A percentile compares a stretch with the other conserved stretches of the same genome.
Conservation (phyloP, 1,140 invertebrate species). For the Schlechtendalia chinensis region DNA sequence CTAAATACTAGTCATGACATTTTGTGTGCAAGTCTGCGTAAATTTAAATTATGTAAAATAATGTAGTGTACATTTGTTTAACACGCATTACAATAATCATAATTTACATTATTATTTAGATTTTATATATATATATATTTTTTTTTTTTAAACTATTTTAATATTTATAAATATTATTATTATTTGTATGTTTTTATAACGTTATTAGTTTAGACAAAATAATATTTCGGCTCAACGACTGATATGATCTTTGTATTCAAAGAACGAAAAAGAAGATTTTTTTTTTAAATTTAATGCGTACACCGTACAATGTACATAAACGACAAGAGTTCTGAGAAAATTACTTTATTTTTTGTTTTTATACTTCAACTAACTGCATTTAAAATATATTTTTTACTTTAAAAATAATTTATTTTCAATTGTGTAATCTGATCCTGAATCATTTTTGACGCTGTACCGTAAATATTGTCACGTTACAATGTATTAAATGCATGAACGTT, state of each 20-base stretch:
- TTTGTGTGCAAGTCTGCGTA: conserved; percentile 23
- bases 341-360: conserved; percentile 18
- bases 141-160: conserved; percentile 20
- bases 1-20: conserved; percentile 48
- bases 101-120: conserved; percentile 21
- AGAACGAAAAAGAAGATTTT: neutral
- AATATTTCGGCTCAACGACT: conserved; percentile 30
- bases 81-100: conserved; percentile 33
- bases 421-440: no score
- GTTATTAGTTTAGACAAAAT: conserved; percentile 11
- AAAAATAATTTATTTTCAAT: neutral
- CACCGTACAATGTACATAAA: conserved; percentile 7
- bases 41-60: conserved; percentile 37
- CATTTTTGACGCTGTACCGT: no score
- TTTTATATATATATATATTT: neutral
- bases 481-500: no score
- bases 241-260: conserved; percentile 16
- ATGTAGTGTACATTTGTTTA: conserved; percentile 11
- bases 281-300: neutral
- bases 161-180: conserved; percentile 37
- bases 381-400: conserved; percentile 46
- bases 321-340: neutral
- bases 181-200: conserved; percentile 27
- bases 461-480: no score
- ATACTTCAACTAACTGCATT: conserved; percentile 36